Percentiles rank a stretch among this genome's conserved stretches.
These are phyloP conservation scores for Australoheros facetus DNA, from an alignment of 2,797 vertebrate genomes.

Conservation along the genomic window DNA sequence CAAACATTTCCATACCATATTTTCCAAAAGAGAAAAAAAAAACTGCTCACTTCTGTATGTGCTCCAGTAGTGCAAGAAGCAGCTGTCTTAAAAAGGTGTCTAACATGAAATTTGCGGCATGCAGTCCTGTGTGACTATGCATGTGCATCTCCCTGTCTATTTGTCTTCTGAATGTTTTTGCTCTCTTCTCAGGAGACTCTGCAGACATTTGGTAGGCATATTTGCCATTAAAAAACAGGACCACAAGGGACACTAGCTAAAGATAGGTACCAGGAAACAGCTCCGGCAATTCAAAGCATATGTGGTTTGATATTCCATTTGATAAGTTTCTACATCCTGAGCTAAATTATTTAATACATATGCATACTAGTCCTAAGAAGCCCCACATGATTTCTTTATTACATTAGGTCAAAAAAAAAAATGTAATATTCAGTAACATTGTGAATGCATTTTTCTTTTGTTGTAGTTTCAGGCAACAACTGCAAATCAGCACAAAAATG, in stretches of 20 bases:
- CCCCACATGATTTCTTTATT: conserved; percentile 58
- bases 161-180: conserved; percentile 59
- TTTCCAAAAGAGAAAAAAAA: conserved; percentile 28
- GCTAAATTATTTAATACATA: conserved; percentile 54
- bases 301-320: conserved; percentile 67
- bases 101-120: conserved; percentile 52
- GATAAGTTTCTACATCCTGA: conserved; percentile 71
- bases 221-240: conserved; percentile 69
- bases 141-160: conserved; percentile 48
- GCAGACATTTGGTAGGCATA: conserved; percentile 69
- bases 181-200: conserved; percentile 62
- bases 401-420: conserved; percentile 39
- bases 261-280: conserved; percentile 69
- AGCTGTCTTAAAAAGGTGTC: conserved; percentile 64
- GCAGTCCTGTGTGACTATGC: conserved; percentile 46
- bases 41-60: conserved; percentile 42
- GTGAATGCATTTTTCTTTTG: conserved; percentile 27
- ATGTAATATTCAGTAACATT: conserved; percentile 39
- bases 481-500: conserved; percentile 31
- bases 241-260: conserved; percentile 66
- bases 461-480: conserved; percentile 49
- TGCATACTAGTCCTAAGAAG: conserved; percentile 41
- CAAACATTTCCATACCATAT: conserved; percentile 34
- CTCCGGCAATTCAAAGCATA: conserved; percentile 61
- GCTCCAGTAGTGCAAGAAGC: conserved; percentile 69